Conservation (phyloP, 2,888 invertebrate genomes). For the Frankliniella fusca region DNA sequence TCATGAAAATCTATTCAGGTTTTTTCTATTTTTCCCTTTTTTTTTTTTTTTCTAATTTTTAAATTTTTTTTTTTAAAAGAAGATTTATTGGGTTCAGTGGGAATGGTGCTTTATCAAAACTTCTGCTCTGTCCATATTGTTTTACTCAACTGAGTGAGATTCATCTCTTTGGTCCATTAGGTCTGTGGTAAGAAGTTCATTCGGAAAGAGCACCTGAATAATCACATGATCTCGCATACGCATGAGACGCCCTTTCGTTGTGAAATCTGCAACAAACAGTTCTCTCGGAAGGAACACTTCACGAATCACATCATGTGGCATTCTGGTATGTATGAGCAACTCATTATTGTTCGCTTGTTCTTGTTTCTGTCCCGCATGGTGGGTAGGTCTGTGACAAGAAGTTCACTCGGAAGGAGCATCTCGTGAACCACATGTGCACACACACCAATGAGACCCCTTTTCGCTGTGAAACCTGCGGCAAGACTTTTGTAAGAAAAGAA, state of each 20-base stretch:
- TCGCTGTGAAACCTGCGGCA: constrained; percentile 47
- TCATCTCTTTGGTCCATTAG: constrained; percentile 34
- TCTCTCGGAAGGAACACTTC: constrained; percentile 78
- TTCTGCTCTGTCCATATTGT: neutral
- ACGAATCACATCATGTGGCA: constrained; percentile 51
- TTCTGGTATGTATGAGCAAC: constrained; percentile 50
- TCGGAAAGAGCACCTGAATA: constrained; percentile 45
- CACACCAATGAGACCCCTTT: constrained; percentile 45
- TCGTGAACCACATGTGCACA: constrained; percentile 44
- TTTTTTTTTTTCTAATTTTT: too few relatives aligned
- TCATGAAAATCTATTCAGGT: too few relatives aligned
- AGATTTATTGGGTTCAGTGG: too few relatives aligned
- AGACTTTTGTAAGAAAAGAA: constrained; percentile 83
- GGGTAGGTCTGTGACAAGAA: constrained; percentile 44
- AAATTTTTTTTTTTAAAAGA: too few relatives aligned
- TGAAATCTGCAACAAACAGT: constrained; percentile 58
- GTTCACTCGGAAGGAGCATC: constrained; percentile 45
- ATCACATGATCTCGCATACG: constrained; percentile 44
- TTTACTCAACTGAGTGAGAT: constrained; percentile 27
- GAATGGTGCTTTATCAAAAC: neutral
- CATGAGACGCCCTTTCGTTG: constrained; percentile 45
- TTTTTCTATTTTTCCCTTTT: too few relatives aligned
- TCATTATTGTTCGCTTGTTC: constrained; percentile 26
- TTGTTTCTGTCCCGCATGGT: constrained; percentile 38
- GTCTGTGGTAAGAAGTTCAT: constrained; percentile 46